A percentile compares a stretch with the other conserved stretches of the same genome.
These are phyloP conservation scores for Anas platyrhynchos DNA, from an alignment of 2,113 vertebrate genomes.

Conservation along the genomic window DNA sequence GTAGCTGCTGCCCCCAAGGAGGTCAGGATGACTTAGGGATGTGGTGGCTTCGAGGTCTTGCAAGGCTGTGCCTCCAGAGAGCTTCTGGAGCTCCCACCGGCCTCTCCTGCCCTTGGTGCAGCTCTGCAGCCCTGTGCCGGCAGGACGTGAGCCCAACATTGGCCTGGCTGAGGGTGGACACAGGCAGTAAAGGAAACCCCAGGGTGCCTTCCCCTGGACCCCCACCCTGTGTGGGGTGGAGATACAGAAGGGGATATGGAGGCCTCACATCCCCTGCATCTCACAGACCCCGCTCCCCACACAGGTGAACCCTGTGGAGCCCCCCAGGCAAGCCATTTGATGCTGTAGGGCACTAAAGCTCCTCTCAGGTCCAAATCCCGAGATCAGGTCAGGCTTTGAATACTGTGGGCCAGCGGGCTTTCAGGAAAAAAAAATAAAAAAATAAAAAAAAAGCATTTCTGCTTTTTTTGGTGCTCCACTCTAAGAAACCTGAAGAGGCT, in stretches of 20 bases:
- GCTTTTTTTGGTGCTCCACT: background rate
- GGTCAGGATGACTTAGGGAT: background rate
- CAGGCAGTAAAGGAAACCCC: background rate
- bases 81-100: background rate
- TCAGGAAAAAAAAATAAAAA: background rate
- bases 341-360: background rate
- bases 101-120: background rate
- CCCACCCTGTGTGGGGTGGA: background rate
- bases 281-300: background rate
- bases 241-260: background rate
- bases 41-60: background rate
- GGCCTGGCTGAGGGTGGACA: background rate
- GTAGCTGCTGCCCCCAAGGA: background rate
- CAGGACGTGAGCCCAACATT: background rate
- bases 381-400: background rate
- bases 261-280: too few relatives aligned
- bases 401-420: background rate
- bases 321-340: background rate
- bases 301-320: background rate
- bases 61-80: background rate
- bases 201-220: background rate
- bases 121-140: background rate
- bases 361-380: background rate
- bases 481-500: background rate
- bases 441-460: too few relatives aligned